Percentiles rank a stretch among this genome's conserved stretches.
Evolutionary conservation across 1,140 invertebrate species (phyloP).

Genomic region (Chelonus insularis): DNA sequence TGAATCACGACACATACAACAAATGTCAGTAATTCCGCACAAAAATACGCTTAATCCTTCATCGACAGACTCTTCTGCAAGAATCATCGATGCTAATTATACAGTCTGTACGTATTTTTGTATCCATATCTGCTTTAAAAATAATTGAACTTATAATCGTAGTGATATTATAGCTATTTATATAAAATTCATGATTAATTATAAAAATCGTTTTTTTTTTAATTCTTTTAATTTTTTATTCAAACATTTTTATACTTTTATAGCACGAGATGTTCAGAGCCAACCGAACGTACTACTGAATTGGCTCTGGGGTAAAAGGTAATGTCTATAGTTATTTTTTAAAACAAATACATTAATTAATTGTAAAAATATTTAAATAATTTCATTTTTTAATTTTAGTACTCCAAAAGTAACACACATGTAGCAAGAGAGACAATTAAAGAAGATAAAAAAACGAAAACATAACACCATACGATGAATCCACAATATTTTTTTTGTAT

Average conservation of each 20-base stretch:
- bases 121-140: too few species aligned
- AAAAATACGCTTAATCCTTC: conserved; percentile 69
- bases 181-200: too few species aligned
- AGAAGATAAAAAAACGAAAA: too few species aligned
- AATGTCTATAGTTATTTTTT: conserved; percentile 22
- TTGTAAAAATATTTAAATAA: conserved; percentile 24
- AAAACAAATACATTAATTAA: conserved; percentile 4
- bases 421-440: conserved; percentile 47
- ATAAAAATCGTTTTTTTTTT: too few species aligned
- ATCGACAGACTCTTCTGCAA: conserved; percentile 68
- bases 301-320: conserved; percentile 74
- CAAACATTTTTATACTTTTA: conserved; percentile 45
- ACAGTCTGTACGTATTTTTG: conserved; percentile 71
- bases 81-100: conserved; percentile 71
- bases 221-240: too few species aligned
- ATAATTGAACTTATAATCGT: too few species aligned
- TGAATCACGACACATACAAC: conserved; percentile 70
- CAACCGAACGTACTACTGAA: conserved; percentile 76
- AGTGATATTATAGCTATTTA: too few species aligned
- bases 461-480: too few species aligned
- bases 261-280: conserved; percentile 75
- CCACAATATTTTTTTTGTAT: too few species aligned
- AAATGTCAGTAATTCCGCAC: conserved; percentile 71
- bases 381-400: conserved; percentile 42
- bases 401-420: conserved; percentile 59